Conservation (phyloP, 2,113 vertebrate genomes). For the Oophaga pumilio region DNA sequence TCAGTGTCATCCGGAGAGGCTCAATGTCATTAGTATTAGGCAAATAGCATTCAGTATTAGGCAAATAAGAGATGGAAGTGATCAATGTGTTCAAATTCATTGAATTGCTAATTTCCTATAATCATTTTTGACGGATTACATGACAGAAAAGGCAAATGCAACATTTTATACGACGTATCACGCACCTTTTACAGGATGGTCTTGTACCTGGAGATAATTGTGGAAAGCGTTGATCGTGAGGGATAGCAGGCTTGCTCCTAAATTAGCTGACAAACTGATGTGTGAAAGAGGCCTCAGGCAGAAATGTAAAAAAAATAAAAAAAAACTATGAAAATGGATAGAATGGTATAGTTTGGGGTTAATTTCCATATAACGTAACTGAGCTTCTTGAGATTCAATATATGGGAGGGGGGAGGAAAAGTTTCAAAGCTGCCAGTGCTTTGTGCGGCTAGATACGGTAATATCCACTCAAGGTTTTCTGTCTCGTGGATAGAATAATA, state of each 20-base stretch:
- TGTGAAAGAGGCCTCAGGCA: no score
- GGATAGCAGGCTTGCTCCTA: background rate
- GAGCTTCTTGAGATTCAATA: background rate
- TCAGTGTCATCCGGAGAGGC: background rate
- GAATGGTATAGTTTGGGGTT: background rate
- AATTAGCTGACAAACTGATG: background rate
- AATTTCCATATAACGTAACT: background rate
- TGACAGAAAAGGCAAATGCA: background rate
- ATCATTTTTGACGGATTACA: slow-evolving; percentile 3
- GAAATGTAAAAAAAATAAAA: background rate
- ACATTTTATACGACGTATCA: background rate
- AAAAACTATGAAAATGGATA: background rate
- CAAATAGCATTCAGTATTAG: background rate
- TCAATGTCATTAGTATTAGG: background rate
- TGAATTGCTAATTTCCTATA: background rate
- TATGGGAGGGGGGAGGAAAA: background rate
- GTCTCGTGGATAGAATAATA: background rate
- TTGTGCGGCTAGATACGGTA: background rate
- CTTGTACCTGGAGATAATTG: background rate
- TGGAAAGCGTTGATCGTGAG: background rate
- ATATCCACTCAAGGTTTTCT: slow-evolving; percentile 4
- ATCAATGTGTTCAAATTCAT: background rate
- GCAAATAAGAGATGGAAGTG: background rate
- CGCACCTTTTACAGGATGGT: background rate
- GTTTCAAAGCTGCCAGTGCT: background rate